A percentile compares a stretch with the other conserved stretches of the same genome.
These are phyloP conservation scores for Rhabdomys dilectus DNA, from an alignment of 2,113 vertebrate genomes.

Conservation along the genomic window DNA sequence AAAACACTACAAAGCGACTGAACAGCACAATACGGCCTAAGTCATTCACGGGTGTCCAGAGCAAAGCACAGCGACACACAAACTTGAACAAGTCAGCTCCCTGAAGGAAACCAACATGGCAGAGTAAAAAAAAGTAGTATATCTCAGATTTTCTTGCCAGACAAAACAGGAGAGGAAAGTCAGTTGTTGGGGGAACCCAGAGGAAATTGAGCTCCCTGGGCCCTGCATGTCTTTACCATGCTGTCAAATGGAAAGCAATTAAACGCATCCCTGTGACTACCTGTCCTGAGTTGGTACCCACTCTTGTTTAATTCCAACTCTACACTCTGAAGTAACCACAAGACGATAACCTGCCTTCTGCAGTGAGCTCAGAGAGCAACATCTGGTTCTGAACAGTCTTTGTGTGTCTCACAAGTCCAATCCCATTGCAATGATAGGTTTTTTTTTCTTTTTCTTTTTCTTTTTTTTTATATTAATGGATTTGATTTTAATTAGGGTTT, in stretches of 20 bases:
- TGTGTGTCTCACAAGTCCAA: fast-evolving
- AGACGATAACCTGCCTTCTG: neutral
- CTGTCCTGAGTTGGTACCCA: fast-evolving
- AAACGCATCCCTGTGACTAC: neutral
- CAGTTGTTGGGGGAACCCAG: neutral
- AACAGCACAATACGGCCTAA: neutral
- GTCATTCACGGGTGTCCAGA: fast-evolving
- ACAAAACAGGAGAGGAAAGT: neutral
- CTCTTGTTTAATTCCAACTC: fast-evolving
- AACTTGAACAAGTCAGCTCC: neutral
- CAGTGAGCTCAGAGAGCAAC: fast-evolving
- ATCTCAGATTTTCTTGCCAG: too few species aligned
- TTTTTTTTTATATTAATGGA: neutral
- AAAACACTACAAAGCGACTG: fast-evolving
- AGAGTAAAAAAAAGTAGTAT: neutral
- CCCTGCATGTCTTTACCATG: fast-evolving
- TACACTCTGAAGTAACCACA: neutral
- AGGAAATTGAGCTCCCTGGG: neutral
- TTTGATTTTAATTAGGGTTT: too few species aligned
- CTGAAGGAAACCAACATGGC: neutral
- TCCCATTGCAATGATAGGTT: neutral
- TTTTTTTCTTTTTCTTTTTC: neutral
- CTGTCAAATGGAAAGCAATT: neutral
- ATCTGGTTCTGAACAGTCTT: neutral
- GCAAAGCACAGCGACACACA: neutral